phyloP scores from a whole-genome alignment of 2,888 invertebrate genomes.

The Ectobius pallidus region DNA sequence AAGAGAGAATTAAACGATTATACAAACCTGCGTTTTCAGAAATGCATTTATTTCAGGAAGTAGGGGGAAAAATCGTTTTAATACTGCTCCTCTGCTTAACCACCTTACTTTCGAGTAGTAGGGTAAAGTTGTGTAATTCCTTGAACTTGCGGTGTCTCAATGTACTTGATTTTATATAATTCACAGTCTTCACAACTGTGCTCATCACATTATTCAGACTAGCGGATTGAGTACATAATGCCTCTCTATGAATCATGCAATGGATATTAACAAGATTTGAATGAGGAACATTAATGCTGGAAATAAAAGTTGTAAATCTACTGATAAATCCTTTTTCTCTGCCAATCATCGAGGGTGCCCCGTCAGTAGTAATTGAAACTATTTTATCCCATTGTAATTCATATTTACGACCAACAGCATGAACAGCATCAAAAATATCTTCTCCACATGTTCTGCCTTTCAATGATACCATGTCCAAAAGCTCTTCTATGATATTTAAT shows the following conservation, averaged over 20 bases:
- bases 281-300: neutral
- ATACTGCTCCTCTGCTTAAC: neutral
- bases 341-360: neutral
- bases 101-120: too few relatives aligned
- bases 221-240: neutral
- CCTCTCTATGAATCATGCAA: neutral
- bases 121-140: neutral
- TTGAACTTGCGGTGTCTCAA: neutral
- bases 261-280: constrained; percentile 21
- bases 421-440: constrained; percentile 9
- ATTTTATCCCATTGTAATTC: neutral
- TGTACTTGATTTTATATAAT: neutral
- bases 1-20: neutral
- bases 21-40: neutral
- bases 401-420: neutral
- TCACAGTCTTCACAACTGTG: neutral
- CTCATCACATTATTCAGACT: neutral
- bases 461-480: too few relatives aligned
- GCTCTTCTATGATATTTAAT: too few relatives aligned
- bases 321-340: neutral
- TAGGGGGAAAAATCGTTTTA: neutral
- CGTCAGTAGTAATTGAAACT: constrained; percentile 9
- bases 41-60: neutral
- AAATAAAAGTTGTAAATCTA: neutral
- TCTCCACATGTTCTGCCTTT: neutral